Conservation (phyloP, 2,888 invertebrate species). For the Trisateles emortualis region DNA sequence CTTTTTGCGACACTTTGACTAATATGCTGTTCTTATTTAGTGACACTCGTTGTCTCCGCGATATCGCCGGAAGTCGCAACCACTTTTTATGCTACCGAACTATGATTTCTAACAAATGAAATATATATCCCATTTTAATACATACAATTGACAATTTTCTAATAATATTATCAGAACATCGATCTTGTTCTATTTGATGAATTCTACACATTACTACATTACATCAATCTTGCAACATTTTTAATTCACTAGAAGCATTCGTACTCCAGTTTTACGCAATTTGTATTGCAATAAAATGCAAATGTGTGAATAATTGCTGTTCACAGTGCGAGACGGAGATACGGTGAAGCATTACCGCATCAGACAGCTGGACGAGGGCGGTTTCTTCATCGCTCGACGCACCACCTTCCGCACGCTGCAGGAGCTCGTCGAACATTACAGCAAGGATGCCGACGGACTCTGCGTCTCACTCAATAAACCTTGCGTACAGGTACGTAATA, state of each 20-base stretch:
- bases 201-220: constrained; percentile 30
- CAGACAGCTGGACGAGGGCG: constrained; percentile 98
- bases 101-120: neutral
- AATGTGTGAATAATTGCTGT: constrained; percentile 50
- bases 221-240: constrained; percentile 42
- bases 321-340: constrained; percentile 98
- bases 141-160: neutral
- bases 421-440: constrained; percentile 99
- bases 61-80: neutral
- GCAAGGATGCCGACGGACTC: constrained; percentile 98
- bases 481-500: constrained; percentile 92
- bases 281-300: constrained; percentile 45
- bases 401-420: constrained; percentile 99
- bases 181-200: constrained; percentile 19
- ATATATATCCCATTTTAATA: neutral
- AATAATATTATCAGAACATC: constrained; percentile 12
- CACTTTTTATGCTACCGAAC: neutral
- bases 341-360: constrained; percentile 99
- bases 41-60: constrained; percentile 5
- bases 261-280: constrained; percentile 41
- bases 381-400: constrained; percentile 99
- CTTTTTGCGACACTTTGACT: constrained; percentile 44
- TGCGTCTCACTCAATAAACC: constrained; percentile 98
- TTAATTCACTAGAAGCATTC: constrained; percentile 34
- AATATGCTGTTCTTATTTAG: constrained; percentile 36